Conservation (phyloP, 2,797 vertebrate genomes). For the Yasuhikotakia modesta region DNA sequence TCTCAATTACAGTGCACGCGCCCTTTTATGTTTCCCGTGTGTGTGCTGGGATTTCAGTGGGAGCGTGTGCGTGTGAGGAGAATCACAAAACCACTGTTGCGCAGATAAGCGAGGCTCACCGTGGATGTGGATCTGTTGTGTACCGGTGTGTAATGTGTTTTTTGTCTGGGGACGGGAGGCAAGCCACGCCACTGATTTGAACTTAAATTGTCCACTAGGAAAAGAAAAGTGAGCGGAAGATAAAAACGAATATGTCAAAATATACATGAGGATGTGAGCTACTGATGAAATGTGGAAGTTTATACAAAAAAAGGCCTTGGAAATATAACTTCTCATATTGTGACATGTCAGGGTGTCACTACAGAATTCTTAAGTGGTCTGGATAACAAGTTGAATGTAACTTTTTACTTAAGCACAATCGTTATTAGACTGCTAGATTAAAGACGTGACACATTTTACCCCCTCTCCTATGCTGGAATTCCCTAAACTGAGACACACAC, state of each 20-base stretch:
- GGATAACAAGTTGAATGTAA: no score
- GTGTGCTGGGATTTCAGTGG: constrained; percentile 62
- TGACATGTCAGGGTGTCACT: no score
- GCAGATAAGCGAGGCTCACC: constrained; percentile 61
- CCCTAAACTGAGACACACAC: constrained; percentile 8
- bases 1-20: constrained; percentile 67
- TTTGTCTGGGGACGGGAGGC: constrained; percentile 6
- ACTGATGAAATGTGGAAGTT: not conserved
- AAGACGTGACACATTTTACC: not conserved
- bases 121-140: constrained; percentile 39
- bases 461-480: not conserved
- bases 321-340: not conserved
- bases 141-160: not conserved
- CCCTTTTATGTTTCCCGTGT: constrained; percentile 59
- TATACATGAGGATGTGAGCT: not conserved
- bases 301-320: not conserved
- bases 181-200: not conserved
- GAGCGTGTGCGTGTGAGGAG: constrained; percentile 63
- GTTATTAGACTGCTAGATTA: not conserved
- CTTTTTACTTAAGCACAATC: not conserved
- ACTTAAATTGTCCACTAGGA: not conserved
- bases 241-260: not conserved
- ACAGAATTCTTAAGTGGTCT: no score
- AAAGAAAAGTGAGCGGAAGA: not conserved
- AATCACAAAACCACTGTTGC: constrained; percentile 63